phyloP scores from a whole-genome alignment of 2,113 vertebrate species.

The Halcyon senegalensis region DNA sequence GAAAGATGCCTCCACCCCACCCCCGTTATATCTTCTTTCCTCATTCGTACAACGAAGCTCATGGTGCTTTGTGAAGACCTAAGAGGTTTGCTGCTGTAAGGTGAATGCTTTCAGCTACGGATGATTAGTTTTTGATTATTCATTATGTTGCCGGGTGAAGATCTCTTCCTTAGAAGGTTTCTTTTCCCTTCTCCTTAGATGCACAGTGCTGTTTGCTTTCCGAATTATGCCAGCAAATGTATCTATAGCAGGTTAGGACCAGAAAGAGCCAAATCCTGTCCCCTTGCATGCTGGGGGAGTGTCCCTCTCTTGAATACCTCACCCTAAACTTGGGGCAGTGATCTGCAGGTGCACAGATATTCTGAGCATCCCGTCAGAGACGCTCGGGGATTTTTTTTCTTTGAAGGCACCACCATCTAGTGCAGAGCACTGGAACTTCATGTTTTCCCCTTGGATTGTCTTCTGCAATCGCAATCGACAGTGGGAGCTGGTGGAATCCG shows the following conservation, averaged over 20 bases:
- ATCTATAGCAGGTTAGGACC: neutral
- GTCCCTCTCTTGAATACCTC: neutral
- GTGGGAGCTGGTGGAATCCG: neutral
- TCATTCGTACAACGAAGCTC: rapidly evolving
- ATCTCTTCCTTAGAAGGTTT: neutral
- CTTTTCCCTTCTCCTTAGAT: neutral
- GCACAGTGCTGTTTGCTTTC: neutral
- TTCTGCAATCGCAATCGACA: neutral
- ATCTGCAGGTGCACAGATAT: neutral
- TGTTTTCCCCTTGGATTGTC: neutral
- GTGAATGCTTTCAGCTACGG: neutral
- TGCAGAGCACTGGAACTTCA: neutral
- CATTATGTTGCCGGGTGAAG: neutral
- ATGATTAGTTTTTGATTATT: neutral
- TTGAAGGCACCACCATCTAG: slow-evolving; percentile 48
- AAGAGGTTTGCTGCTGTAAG: neutral
- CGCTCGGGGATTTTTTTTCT: neutral
- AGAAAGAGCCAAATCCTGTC: neutral
- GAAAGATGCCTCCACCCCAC: neutral
- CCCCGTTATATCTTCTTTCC: neutral
- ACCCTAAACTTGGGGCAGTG: neutral
- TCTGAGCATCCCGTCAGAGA: neutral
- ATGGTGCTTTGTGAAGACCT: neutral
- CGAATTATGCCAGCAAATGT: neutral
- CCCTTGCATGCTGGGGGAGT: neutral